Conservation (phyloP, 2,113 vertebrate genomes). For the Plecotus auritus region DNA sequence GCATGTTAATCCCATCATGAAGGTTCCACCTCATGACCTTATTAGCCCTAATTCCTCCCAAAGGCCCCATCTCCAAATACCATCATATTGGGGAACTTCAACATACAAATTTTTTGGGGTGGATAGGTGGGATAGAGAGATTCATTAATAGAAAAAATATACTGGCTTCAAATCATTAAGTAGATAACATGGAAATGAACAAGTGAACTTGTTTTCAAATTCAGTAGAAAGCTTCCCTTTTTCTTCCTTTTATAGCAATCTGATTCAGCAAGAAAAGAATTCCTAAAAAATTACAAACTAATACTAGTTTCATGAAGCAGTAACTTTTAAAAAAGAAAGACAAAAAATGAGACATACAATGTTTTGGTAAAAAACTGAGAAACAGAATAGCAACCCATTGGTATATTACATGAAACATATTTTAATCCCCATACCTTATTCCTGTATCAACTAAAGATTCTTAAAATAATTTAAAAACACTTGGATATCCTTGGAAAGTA, state of each 20-base stretch:
- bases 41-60: not conserved
- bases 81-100: not conserved
- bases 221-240: constrained; percentile 49
- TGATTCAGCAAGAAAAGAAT: constrained; percentile 20
- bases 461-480: constrained; percentile 34
- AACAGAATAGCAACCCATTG: not conserved
- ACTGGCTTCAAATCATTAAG: not conserved
- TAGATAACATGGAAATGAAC: not conserved
- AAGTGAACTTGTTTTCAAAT: constrained; percentile 36
- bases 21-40: not conserved
- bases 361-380: constrained; percentile 32
- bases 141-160: not conserved
- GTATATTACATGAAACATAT: constrained; percentile 9
- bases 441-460: not conserved
- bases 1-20: not conserved
- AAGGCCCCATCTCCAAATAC: not conserved
- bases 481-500: not conserved
- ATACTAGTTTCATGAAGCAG: constrained; percentile 1
- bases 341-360: not conserved
- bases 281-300: not conserved
- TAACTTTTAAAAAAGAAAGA: constrained; percentile 31
- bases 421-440: not conserved
- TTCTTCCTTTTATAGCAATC: constrained; percentile 20
- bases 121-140: not conserved
- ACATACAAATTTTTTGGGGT: not conserved